A percentile compares a stretch with the other conserved stretches of the same genome.
These are phyloP conservation scores for Melanerpes formicivorus DNA, from an alignment of 2,113 vertebrate genomes.

Conservation along the genomic window DNA sequence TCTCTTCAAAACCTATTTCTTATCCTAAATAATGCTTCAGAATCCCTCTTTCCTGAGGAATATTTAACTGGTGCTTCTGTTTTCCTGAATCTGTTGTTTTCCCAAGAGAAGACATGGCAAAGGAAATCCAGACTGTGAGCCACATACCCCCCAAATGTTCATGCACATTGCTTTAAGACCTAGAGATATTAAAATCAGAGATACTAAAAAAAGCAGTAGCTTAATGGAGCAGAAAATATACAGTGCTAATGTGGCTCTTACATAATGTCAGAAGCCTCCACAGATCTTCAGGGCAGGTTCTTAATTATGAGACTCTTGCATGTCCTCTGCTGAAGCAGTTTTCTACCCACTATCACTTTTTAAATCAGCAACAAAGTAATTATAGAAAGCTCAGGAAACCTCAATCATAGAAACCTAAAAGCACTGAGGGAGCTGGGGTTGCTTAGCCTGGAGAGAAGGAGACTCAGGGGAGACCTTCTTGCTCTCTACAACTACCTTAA, in stretches of 20 bases:
- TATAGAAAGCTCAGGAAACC: background rate
- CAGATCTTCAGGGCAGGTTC: background rate
- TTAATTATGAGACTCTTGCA: background rate
- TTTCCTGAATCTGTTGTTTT: background rate
- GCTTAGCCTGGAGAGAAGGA: no score
- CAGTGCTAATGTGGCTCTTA: background rate
- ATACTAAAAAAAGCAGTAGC: slow-evolving; percentile 27
- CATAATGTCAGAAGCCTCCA: background rate
- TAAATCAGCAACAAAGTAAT: background rate
- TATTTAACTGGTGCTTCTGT: background rate
- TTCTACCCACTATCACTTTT: background rate
- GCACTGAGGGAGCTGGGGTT: no score
- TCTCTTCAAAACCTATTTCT: background rate
- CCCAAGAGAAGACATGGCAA: background rate
- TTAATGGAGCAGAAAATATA: slow-evolving; percentile 34
- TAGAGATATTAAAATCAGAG: slow-evolving; percentile 17
- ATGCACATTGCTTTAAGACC: background rate
- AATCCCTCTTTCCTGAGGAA: background rate
- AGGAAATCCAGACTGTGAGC: background rate
- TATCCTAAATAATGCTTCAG: background rate
- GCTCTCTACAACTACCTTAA: no score
- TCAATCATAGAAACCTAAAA: no score
- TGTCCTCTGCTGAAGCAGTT: background rate
- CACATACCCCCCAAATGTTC: background rate
- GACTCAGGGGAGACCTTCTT: no score